These are phyloP conservation scores for Thunnus albacares DNA, from an alignment of 2,797 vertebrate species.

Conservation along the genomic window DNA sequence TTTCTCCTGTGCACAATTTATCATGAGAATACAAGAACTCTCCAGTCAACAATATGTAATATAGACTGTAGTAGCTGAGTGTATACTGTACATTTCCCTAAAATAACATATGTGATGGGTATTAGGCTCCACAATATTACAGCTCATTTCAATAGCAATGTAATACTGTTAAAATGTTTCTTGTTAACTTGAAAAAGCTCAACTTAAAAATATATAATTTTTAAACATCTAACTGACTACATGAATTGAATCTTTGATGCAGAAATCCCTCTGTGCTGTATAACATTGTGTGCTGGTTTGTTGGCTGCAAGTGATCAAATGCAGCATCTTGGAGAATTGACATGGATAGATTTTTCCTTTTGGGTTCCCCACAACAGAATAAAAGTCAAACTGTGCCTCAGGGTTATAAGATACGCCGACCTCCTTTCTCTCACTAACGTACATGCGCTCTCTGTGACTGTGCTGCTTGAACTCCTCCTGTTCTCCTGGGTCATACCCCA, in stretches of 20 bases:
- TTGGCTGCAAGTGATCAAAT: neutral
- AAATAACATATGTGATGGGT: no score
- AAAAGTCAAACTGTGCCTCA: slow-evolving; percentile 52
- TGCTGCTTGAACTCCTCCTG: slow-evolving; percentile 28
- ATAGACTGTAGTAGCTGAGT: neutral
- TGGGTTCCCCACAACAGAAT: slow-evolving; percentile 21
- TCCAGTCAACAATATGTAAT: neutral
- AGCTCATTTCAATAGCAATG: no score
- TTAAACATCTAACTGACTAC: no score
- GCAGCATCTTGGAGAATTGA: slow-evolving; percentile 17
- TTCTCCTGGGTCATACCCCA: slow-evolving; percentile 36
- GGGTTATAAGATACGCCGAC: slow-evolving; percentile 20
- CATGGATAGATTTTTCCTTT: slow-evolving; percentile 7
- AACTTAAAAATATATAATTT: neutral
- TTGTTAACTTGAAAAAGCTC: neutral
- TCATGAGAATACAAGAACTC: neutral
- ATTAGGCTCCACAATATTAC: no score
- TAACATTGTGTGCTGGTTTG: neutral
- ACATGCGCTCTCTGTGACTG: slow-evolving; percentile 1
- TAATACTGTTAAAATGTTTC: neutral
- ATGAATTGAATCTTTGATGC: no score
- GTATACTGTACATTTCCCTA: no score
- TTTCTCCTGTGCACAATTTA: no score
- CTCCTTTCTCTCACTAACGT: slow-evolving; percentile 36
- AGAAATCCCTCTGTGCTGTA: neutral